A percentile compares a stretch with the other conserved stretches of the same genome.
These are phyloP conservation scores for Eurytoma adleriae DNA, from an alignment of 2,888 invertebrate genomes.

Conservation along the genomic window DNA sequence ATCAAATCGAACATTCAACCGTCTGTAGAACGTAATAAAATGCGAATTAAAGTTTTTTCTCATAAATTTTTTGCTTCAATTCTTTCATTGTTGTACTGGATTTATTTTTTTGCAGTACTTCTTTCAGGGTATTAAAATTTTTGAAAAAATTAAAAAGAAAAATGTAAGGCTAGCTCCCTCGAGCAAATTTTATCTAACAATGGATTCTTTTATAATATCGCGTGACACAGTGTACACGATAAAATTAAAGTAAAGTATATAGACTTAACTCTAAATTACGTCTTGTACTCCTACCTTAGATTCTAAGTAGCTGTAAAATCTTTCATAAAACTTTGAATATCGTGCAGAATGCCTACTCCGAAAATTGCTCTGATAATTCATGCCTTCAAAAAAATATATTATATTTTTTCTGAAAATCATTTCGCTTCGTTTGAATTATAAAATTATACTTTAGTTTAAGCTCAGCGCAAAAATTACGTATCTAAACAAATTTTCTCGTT, in stretches of 20 bases:
- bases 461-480: too few relatives aligned
- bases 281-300: conserved; percentile 15
- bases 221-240: conserved; percentile 4
- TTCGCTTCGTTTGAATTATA: too few relatives aligned
- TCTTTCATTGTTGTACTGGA: not conserved
- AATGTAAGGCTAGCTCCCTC: conserved; percentile 10
- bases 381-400: too few relatives aligned
- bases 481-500: too few relatives aligned
- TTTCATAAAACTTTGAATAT: conserved; percentile 22
- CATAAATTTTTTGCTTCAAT: not conserved
- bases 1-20: not conserved
- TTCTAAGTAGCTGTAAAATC: conserved; percentile 1
- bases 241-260: conserved; percentile 22
- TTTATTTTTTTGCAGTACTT: not conserved
- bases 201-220: conserved; percentile 28
- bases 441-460: too few relatives aligned
- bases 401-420: not conserved
- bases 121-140: not conserved
- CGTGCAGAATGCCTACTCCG: not conserved
- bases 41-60: not conserved
- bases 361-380: too few relatives aligned
- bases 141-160: conserved; percentile 19
- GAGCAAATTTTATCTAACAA: conserved; percentile 20
- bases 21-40: too few relatives aligned
- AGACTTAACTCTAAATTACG: conserved; percentile 20